Base-by-base conservation (phyloP, 2,113 vertebrate species). In the Spermophilus dauricus region DNA sequence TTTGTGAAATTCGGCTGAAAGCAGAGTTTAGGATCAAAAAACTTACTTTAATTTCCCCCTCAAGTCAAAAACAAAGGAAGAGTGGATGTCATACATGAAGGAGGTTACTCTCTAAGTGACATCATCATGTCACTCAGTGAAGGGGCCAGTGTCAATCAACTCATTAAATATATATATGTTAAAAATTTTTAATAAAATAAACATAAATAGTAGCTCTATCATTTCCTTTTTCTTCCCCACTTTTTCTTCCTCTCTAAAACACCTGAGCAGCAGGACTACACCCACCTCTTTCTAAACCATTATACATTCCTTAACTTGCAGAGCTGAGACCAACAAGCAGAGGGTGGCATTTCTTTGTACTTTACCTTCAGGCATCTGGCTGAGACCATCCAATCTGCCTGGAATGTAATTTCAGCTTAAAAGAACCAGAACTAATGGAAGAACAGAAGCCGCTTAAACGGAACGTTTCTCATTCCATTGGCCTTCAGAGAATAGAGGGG, bases 331-430 rank as follows among this genome's bases (percentile, higher is more conserved):
- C 90, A 70, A 77, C 92, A 88, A 97, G 89, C 84, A 61, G 81
- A 97, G 72, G 70, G 96, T 90, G 84, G 94, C 82, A 34, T 81
- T 84, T 94, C 95, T 97, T 97, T 97, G 92, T 97, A 70, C 72
- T 97, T 96, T 96, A 92, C 97, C 98, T 97, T 96, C 92, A 82
- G 97, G 97, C 98, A 85, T 85, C 94, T 96, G 73, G 9, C 94
- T 65, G 81, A 90, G 90, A 95, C 92, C 72, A 42, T 96, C 97
- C 97, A 97, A 83, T 97, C 97, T 96, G 92, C 94, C 89, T 88
- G 97, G 98, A 97, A 98, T 97, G 98, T 88, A 97, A 98, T 97
- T 97, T 97, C 94, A 90, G 94, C 94, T 97, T 96, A 85, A 97
- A 97, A 97, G 96, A 97, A 97, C 95, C 98, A 97, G 97, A 97